Evolutionary conservation across 2,113 vertebrate genomes (phyloP), one percentile per base, ranked within the genome.

Genomic region (Suricata suricatta): DNA sequence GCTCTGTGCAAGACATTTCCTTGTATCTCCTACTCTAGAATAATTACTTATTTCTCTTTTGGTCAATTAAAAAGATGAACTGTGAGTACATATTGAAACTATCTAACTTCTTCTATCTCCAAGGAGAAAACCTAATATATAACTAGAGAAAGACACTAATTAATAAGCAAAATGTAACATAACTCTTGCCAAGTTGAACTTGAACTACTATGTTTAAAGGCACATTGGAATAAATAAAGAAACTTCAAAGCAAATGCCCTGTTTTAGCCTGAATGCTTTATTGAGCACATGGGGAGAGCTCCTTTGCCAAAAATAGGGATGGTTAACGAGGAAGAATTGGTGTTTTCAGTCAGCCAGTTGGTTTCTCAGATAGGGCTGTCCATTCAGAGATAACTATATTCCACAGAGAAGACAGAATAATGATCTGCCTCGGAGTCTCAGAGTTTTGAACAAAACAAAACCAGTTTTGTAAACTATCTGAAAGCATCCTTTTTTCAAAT

Each of bases 51-150:
- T 95, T 98, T 97, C 69, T 96, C 68, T 83, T 92, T 84, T n/a
- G 38, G 54, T 63, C 84, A 96, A 92, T 95, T 97, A 93, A 97
- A 95, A 97, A 96, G 86, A 95, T 84, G 63, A 97, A 96, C 85
- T 96, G 90, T 95, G 88, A 93, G 93, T 72, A 93, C 81, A 95
- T 81, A 86, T 14, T 93, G 47, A 81, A 97, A 97, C 96, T 96
- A 97, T 97, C 97, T 97, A 91, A 86, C 72, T 79, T 88, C n/a
- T 96, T 86, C 96, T 96, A 86, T 98, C 96, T 97, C 47, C 88
- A 95, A 97, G 96, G 97, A 98, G 93, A 90, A 97, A 97, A 97
- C 94, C 86, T 92, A 90, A 97, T 96, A 97, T 97, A 97, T 90
- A 97, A 94, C 90, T 94, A 63, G 71, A 85, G 68, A 95, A 96